A percentile compares a stretch with the other conserved stretches of the same genome.
phyloP scores from a whole-genome alignment of 2,113 vertebrate genomes.

The Bambusicola thoracicus region DNA sequence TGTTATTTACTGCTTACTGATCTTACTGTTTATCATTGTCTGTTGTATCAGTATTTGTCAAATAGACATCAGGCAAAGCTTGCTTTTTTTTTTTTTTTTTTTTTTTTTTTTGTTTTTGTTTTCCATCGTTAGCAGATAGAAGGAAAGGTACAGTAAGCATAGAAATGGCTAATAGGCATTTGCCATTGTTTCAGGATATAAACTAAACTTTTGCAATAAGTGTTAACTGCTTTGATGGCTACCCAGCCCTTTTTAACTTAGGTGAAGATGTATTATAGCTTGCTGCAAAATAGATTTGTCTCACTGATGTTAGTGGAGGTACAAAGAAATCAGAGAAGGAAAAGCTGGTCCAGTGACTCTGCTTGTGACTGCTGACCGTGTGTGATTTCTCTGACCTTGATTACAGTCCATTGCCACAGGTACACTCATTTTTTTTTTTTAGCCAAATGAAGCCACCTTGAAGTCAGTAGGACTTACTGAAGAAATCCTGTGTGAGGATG shows the following conservation, averaged over 20 bases:
- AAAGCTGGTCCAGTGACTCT: neutral
- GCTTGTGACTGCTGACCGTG: neutral
- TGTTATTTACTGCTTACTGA: constrained; percentile 39
- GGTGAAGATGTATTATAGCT: neutral
- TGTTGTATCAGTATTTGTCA: constrained; percentile 10
- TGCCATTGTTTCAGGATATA: constrained; percentile 3
- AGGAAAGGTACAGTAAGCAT: neutral
- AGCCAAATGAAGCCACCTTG: neutral
- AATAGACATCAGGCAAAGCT: neutral
- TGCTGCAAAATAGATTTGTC: neutral
- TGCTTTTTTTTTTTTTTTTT: neutral
- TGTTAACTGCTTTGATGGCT: neutral
- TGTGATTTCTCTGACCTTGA: neutral
- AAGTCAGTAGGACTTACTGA: neutral
- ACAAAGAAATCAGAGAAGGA: neutral
- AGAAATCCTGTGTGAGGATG: neutral
- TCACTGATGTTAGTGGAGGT: neutral
- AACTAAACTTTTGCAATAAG: neutral
- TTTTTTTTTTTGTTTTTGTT: neutral
- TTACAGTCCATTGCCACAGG: neutral
- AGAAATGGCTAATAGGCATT: neutral
- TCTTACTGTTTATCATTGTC: constrained; percentile 23
- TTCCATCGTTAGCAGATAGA: neutral
- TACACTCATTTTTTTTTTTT: neutral
- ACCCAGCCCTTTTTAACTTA: neutral